phyloP scores from a whole-genome alignment of 92 coral and sea anemone genomes.

The Zoanthus sansibaricus region DNA sequence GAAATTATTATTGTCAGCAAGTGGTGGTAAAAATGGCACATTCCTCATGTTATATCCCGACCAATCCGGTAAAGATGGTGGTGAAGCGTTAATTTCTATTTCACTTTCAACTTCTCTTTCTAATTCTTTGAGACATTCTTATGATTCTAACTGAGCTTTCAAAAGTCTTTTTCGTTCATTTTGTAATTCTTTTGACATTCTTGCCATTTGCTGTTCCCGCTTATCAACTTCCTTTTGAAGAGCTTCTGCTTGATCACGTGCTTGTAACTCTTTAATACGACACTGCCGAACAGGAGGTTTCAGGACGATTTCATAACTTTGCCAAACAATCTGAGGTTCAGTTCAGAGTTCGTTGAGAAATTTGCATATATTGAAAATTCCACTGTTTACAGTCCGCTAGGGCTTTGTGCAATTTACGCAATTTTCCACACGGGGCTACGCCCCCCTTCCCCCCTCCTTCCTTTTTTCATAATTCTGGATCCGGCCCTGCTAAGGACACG shows the following conservation, averaged over 20 bases:
- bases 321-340: neutral
- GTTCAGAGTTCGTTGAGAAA: neutral
- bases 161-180: neutral
- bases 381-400: too few relatives aligned
- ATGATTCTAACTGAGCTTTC: neutral
- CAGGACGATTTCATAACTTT: neutral
- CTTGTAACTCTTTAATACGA: neutral
- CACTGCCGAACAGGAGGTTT: neutral
- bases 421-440: too few relatives aligned
- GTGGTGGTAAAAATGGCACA: neutral
- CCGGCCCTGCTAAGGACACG: too few relatives aligned
- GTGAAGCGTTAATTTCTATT: too few relatives aligned
- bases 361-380: too few relatives aligned
- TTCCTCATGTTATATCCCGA: neutral
- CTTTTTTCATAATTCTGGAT: too few relatives aligned
- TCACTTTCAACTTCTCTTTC: neutral
- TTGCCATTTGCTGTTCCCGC: neutral
- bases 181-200: neutral
- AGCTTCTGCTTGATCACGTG: neutral
- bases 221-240: too few relatives aligned
- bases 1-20: neutral
- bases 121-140: neutral
- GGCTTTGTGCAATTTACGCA: too few relatives aligned
- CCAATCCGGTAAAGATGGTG: neutral
- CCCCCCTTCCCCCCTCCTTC: too few relatives aligned